Percentiles rank a stretch among this genome's conserved stretches.
Evolutionary conservation across 2,113 vertebrate species (phyloP).

Genomic region (Corythornis madagascariensis): DNA sequence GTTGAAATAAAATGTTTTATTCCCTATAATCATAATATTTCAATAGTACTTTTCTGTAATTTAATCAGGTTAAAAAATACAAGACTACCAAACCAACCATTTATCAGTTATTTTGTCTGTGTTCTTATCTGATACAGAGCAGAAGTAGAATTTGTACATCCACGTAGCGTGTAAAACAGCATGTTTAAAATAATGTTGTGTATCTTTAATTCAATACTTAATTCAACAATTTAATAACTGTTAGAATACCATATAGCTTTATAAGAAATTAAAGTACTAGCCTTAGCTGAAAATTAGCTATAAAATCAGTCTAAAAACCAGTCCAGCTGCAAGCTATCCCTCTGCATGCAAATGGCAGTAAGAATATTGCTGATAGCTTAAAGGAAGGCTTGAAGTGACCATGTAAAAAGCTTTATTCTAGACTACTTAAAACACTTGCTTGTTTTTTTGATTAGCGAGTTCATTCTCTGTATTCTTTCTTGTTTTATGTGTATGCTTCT

Average conservation of each 20-base stretch:
- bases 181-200: background rate
- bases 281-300: background rate
- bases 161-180: background rate
- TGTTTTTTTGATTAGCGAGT: background rate
- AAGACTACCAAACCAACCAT: background rate
- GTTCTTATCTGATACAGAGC: background rate
- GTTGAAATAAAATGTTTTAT: background rate
- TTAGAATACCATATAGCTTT: background rate
- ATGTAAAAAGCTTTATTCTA: background rate
- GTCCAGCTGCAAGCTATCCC: background rate
- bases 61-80: background rate
- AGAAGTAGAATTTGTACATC: background rate
- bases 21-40: background rate
- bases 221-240: background rate
- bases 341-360: background rate
- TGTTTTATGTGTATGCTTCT: background rate
- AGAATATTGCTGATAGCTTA: background rate
- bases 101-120: background rate
- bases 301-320: background rate
- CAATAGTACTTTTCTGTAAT: background rate
- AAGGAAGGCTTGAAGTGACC: background rate
- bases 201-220: background rate
- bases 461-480: background rate
- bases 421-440: background rate
- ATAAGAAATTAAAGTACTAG: background rate